phyloP scores from a whole-genome alignment of 2,888 invertebrate species.

The Tetranychus piercei region DNA sequence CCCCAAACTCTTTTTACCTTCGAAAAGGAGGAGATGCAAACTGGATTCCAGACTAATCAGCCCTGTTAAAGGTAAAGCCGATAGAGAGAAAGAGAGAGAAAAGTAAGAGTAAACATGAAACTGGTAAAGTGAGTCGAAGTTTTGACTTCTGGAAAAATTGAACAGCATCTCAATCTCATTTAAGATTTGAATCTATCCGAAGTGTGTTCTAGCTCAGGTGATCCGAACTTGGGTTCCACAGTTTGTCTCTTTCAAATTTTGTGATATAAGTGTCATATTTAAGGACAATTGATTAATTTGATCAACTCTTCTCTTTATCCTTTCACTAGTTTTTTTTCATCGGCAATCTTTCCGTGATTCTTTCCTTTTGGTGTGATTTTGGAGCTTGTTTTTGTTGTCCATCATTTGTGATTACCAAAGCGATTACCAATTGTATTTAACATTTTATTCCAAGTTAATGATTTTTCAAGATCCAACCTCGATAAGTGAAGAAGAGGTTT shows the following conservation, averaged over 20 bases:
- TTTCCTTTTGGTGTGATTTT: no score
- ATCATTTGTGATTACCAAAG: no score
- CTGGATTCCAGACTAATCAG: neutral
- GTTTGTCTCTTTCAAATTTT: no score
- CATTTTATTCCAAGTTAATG: no score
- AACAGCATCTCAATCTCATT: neutral
- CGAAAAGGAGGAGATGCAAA: neutral
- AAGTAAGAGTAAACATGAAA: neutral
- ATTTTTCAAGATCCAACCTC: neutral
- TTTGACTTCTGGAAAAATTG: neutral
- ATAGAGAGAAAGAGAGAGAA: conserved; percentile 8
- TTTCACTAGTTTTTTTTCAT: no score
- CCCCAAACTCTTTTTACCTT: neutral
- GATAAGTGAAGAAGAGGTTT: neutral
- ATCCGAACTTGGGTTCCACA: no score
- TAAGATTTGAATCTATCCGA: neutral
- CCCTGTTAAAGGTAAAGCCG: neutral
- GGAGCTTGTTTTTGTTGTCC: no score
- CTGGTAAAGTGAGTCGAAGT: neutral
- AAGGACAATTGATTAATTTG: no score
- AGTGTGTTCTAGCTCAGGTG: neutral
- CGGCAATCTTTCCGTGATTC: no score
- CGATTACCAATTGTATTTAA: no score
- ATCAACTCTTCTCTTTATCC: no score
- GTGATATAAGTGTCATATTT: no score